Evolutionary conservation across 30 jellyfish, hydroid and myxozoan genomes (phyloP).

Genomic region (Catostylus mosaicus): DNA sequence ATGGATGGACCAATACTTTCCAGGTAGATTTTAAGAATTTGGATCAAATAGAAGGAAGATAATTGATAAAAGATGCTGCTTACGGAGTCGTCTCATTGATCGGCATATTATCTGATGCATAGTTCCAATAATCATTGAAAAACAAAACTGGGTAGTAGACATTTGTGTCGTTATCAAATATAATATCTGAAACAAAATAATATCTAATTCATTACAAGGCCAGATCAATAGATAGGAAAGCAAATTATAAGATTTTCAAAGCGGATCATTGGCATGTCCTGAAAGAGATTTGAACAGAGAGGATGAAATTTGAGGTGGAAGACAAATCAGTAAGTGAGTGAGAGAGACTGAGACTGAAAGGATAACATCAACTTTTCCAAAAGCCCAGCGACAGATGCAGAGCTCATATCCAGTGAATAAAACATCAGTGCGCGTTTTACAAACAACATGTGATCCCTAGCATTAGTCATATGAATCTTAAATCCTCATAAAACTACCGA

Average conservation of each 20-base stretch:
- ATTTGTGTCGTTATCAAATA: slow-evolving; percentile 73
- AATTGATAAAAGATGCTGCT: background rate
- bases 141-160: slow-evolving; percentile 83
- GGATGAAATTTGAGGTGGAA: background rate
- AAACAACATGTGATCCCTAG: too few relatives aligned
- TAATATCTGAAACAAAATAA: slow-evolving; percentile 49
- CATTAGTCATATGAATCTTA: too few relatives aligned
- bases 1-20: too few relatives aligned
- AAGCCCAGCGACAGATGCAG: too few relatives aligned
- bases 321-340: background rate
- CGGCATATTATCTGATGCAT: slow-evolving; percentile 93
- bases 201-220: too few relatives aligned
- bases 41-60: background rate
- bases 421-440: too few relatives aligned
- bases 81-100: slow-evolving; percentile 92
- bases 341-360: background rate
- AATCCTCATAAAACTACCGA: too few relatives aligned
- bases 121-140: slow-evolving; percentile 95
- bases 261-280: background rate
- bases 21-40: background rate
- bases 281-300: background rate
- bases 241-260: background rate
- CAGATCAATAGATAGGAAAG: too few relatives aligned
- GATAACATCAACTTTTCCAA: too few relatives aligned
- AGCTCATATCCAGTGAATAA: too few relatives aligned